Percentiles rank a stretch among this genome's conserved stretches.
These are phyloP conservation scores for Phalacrocorax brasilianus DNA, from an alignment of 2,113 vertebrate species.

Conservation along the genomic window DNA sequence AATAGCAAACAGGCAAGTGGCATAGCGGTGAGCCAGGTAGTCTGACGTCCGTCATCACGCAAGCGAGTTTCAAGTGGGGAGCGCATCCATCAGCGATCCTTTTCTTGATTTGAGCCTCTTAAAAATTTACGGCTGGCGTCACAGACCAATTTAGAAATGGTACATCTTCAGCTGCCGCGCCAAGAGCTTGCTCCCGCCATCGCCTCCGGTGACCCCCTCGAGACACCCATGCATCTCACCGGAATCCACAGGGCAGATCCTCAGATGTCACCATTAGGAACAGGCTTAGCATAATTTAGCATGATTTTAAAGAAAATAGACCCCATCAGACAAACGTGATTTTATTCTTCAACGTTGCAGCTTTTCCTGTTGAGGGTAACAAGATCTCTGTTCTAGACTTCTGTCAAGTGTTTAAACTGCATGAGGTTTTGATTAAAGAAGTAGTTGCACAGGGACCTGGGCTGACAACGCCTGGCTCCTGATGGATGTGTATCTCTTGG, in stretches of 20 bases:
- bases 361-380: not conserved
- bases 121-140: slow-evolving; percentile 44
- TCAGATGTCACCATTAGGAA: not conserved
- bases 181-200: not conserved
- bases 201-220: not conserved
- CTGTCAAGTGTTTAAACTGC: slow-evolving; percentile 32
- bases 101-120: slow-evolving; percentile 51
- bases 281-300: not conserved
- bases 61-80: slow-evolving; percentile 25
- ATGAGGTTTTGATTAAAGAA: slow-evolving; percentile 57
- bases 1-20: not conserved
- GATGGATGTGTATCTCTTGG: slow-evolving; percentile 62
- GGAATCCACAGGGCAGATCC: not conserved
- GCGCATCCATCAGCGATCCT: not conserved
- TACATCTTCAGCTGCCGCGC: not conserved
- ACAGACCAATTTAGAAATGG: not conserved
- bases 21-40: not conserved
- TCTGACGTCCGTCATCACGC: slow-evolving; percentile 34
- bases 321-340: not conserved
- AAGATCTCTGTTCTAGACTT: slow-evolving; percentile 2
- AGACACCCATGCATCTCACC: not conserved
- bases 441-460: slow-evolving; percentile 36
- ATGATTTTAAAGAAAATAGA: not conserved
- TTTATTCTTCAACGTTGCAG: slow-evolving; percentile 37
- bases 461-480: slow-evolving; percentile 51